These are phyloP conservation scores for Centrocercus urophasianus DNA, from an alignment of 2,113 vertebrate species.

Conservation along the genomic window DNA sequence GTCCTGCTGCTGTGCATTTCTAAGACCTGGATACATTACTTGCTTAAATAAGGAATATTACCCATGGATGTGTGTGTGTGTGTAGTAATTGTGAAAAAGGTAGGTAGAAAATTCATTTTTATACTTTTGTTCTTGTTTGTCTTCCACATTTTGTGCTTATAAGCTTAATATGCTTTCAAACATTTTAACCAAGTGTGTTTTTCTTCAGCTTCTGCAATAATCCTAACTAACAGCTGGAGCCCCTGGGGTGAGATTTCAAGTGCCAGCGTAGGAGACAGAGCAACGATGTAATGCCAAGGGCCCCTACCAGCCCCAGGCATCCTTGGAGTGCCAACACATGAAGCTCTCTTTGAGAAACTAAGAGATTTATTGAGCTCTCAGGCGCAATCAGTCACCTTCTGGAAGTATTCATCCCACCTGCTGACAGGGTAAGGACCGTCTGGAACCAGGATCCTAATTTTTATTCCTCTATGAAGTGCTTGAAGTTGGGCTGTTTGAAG, in stretches of 20 bases:
- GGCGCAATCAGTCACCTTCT: not conserved
- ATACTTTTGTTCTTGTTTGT: not conserved
- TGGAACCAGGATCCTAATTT: not conserved
- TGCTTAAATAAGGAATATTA: not conserved
- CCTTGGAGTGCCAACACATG: not conserved
- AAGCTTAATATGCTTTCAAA: not conserved
- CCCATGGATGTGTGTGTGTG: not conserved
- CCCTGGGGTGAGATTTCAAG: not conserved
- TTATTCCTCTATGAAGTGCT: not conserved
- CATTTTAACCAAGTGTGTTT: not conserved
- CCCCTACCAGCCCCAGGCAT: not conserved
- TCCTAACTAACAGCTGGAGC: not conserved
- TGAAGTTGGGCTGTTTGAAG: not conserved
- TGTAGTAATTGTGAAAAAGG: fast-evolving
- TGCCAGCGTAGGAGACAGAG: not conserved
- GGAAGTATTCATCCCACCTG: not conserved
- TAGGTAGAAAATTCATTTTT: fast-evolving
- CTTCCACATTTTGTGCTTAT: not conserved
- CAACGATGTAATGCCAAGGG: not conserved
- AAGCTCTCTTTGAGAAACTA: not conserved
- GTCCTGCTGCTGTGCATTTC: not conserved
- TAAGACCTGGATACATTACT: not conserved
- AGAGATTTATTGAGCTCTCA: fast-evolving
- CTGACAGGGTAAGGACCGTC: not conserved
- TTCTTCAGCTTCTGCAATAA: not conserved